Percentiles rank a stretch among this genome's conserved stretches.
These are phyloP conservation scores for Heliconius congener DNA, from an alignment of 1,140 invertebrate species.

Conservation along the genomic window DNA sequence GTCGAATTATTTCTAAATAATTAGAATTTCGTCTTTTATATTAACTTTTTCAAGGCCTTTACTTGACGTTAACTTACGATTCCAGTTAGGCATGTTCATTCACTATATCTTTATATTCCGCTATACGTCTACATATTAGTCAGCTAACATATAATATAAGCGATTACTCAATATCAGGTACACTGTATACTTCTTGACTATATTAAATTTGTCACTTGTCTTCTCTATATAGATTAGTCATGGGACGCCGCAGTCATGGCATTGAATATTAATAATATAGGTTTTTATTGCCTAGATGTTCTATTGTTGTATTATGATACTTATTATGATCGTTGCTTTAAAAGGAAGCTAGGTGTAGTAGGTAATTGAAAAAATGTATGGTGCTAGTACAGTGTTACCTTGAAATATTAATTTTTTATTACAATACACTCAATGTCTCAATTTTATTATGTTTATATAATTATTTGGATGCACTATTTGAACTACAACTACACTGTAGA, in stretches of 20 bases:
- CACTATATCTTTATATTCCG: neutral
- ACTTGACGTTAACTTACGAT: no score
- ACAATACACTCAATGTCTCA: no score
- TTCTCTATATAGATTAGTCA: constrained; percentile 32
- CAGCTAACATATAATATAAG: neutral
- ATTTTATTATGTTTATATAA: no score
- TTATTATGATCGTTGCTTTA: neutral
- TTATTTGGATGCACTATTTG: no score
- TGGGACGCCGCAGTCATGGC: constrained; percentile 22
- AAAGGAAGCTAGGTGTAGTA: neutral
- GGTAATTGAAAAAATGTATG: neutral
- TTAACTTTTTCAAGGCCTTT: no score
- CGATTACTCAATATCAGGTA: constrained; percentile 26
- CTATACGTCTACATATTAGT: neutral
- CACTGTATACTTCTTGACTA: constrained; percentile 8
- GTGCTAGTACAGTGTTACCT: neutral
- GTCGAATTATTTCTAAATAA: no score
- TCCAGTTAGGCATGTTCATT: no score
- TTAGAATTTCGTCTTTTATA: no score
- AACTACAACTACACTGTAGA: no score
- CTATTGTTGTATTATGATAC: constrained; percentile 9
- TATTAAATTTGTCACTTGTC: constrained; percentile 5
- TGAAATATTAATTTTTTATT: neutral
- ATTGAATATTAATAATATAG: constrained; percentile 29
- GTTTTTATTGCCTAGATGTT: constrained; percentile 9